Evolutionary conservation across 2,113 vertebrate genomes (phyloP).

Genomic region (Myrmophylax atrothorax): DNA sequence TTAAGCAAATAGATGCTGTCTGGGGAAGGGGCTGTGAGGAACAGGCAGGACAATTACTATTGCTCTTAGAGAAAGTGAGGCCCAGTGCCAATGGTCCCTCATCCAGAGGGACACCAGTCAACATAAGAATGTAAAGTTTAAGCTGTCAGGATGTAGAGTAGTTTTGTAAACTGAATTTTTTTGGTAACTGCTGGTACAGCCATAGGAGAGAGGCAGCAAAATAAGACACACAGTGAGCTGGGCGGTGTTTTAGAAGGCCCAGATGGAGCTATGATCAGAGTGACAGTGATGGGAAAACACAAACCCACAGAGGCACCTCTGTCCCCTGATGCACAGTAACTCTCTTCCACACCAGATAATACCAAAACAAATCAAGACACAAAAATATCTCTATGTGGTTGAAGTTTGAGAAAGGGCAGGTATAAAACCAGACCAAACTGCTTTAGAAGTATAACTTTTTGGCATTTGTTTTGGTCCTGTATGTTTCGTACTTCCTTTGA

Average conservation of each 20-base stretch:
- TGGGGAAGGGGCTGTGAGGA: background rate
- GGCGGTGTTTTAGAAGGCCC: background rate
- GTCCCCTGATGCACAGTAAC: background rate
- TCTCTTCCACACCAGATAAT: background rate
- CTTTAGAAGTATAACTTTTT: background rate
- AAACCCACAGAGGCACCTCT: background rate
- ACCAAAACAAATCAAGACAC: background rate
- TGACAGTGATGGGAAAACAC: background rate
- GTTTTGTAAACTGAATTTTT: background rate
- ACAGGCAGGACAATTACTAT: background rate
- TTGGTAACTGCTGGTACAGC: background rate
- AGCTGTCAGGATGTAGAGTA: background rate
- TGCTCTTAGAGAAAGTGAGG: background rate
- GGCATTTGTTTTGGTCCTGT: background rate
- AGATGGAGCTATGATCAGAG: background rate
- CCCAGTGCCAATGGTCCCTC: fast-evolving
- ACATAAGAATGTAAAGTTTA: background rate
- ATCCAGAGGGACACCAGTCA: background rate
- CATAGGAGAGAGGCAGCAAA: background rate
- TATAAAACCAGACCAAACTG: background rate
- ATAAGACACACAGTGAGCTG: background rate
- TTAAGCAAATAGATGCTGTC: background rate
- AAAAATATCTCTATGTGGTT: background rate
- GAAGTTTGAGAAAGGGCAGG: background rate
- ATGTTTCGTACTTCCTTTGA: background rate